phyloP scores from a whole-genome alignment of 2,113 vertebrate genomes.

The Neodon shergylaensis region DNA sequence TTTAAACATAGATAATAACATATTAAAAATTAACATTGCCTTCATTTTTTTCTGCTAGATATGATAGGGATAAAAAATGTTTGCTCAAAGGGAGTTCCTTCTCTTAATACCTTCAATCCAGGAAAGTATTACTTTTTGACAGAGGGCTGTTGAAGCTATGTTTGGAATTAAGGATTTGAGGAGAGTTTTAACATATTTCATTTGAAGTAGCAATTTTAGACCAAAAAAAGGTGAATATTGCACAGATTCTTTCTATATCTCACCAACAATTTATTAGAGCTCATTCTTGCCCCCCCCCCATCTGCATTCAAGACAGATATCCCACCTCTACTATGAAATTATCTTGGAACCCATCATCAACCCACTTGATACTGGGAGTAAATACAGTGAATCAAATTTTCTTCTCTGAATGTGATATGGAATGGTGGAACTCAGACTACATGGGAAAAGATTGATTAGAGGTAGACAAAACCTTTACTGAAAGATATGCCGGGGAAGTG shows the following conservation, averaged over 20 bases:
- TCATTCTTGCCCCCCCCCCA: neutral
- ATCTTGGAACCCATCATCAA: neutral
- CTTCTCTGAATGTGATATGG: neutral
- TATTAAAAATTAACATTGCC: neutral
- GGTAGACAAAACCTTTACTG: neutral
- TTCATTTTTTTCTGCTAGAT: neutral
- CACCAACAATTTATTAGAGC: neutral
- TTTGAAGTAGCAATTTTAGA: neutral
- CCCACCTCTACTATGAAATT: neutral
- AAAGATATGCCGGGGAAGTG: neutral
- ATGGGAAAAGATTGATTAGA: too few species aligned
- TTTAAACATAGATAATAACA: neutral
- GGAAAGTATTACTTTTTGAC: neutral
- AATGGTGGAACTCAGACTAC: neutral
- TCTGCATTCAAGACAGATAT: neutral
- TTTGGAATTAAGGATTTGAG: neutral
- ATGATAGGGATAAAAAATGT: neutral
- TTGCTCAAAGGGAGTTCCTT: neutral
- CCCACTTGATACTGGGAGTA: neutral
- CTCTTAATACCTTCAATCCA: neutral
- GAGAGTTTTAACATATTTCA: neutral
- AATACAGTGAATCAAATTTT: neutral
- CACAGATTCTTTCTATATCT: neutral
- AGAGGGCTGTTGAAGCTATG: neutral
- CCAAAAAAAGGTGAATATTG: neutral